A percentile compares a stretch with the other conserved stretches of the same genome.
Conservation (phyloP, 2,113 vertebrate genomes). For the Misgurnus anguillicaudatus region DNA sequence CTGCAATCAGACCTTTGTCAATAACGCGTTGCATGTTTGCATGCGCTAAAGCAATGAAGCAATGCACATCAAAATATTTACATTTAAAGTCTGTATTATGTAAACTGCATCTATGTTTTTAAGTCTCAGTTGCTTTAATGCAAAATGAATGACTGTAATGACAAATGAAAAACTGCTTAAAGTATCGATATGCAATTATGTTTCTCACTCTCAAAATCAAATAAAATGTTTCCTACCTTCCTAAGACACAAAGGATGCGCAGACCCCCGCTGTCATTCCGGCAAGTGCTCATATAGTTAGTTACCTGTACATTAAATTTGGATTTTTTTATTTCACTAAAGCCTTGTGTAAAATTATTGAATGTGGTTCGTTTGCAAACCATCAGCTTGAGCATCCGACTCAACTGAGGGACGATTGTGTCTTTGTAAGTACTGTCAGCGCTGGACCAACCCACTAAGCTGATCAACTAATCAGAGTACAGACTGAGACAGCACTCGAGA, state of each 20-base stretch:
- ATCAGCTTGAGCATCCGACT: not conserved
- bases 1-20: conserved; percentile 11
- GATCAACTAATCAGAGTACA: conserved; percentile 41
- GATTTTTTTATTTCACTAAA: not conserved
- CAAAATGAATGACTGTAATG: not conserved
- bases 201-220: conserved; percentile 5
- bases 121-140: not conserved
- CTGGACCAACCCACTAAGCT: conserved; percentile 33
- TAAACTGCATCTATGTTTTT: not conserved
- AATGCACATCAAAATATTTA: not conserved
- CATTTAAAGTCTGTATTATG: not conserved
- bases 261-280: conserved; percentile 53
- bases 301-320: not conserved
- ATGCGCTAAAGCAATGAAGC: conserved; percentile 1
- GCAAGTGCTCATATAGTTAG: conserved; percentile 16
- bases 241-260: conserved; percentile 44
- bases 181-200: not conserved
- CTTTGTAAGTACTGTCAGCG: conserved; percentile 4
- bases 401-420: not conserved
- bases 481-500: not conserved
- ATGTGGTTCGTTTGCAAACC: not conserved
- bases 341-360: not conserved
- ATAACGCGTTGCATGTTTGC: not conserved
- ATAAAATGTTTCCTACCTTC: conserved; percentile 59
- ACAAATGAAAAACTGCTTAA: not conserved